Conservation (phyloP, 2,888 invertebrate genomes). For the Achlya flavicornis region DNA sequence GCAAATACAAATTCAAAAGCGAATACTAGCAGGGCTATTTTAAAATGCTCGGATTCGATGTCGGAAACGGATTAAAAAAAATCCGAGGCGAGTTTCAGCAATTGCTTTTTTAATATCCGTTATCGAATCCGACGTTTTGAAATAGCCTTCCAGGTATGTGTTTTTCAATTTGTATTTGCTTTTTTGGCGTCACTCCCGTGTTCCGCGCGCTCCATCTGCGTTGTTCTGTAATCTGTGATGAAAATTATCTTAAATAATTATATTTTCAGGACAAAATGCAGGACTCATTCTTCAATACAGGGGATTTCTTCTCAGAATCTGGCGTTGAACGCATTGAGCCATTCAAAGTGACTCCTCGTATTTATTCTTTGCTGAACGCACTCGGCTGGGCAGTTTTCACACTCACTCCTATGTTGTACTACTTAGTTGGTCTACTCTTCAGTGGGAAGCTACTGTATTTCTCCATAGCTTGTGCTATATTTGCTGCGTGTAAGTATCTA, state of each 20-base stretch:
- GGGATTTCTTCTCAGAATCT: conserved; percentile 91
- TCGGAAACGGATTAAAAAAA: too few species aligned
- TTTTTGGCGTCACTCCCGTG: too few species aligned
- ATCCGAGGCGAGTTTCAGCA: too few species aligned
- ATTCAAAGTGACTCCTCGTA: conserved; percentile 83
- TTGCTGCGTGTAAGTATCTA: conserved; percentile 89
- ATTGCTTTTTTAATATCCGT: too few species aligned
- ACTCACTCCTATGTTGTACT: conserved; percentile 88
- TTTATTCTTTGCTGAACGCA: conserved; percentile 88
- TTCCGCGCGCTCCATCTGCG: too few species aligned
- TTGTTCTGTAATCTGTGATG: too few species aligned
- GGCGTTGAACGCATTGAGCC: conserved; percentile 86
- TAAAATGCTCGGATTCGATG: too few species aligned
- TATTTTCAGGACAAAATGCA: conserved; percentile 87
- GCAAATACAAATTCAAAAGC: too few species aligned
- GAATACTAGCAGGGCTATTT: too few species aligned
- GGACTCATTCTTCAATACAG: conserved; percentile 89
- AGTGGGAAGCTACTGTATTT: conserved; percentile 89
- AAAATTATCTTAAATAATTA: not conserved
- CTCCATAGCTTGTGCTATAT: conserved; percentile 87
- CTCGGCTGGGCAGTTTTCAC: conserved; percentile 87
- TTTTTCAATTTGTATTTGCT: too few species aligned
- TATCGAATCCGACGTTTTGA: too few species aligned
- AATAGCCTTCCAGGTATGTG: too few species aligned
- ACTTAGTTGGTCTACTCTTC: conserved; percentile 86